phyloP scores from a whole-genome alignment of 2,797 vertebrate species.

The Myripristis murdjan region DNA sequence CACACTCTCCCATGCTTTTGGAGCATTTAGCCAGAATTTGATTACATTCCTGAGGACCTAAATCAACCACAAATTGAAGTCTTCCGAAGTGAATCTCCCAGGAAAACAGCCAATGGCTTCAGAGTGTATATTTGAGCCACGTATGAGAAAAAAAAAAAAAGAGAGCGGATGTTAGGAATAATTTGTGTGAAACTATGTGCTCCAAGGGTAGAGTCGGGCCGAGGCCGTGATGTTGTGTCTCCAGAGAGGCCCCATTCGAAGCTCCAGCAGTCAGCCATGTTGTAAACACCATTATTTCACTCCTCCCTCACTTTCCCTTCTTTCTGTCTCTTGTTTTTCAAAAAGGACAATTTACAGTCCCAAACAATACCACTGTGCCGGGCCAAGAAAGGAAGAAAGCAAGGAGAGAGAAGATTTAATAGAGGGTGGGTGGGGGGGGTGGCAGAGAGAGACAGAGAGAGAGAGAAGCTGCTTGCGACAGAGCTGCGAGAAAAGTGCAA shows the following conservation, averaged over 20 bases:
- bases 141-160: conserved; percentile 53
- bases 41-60: conserved; percentile 62
- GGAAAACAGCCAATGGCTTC: conserved; percentile 41
- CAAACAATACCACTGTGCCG: conserved; percentile 56
- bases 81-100: conserved; percentile 54
- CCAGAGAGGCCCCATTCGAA: conserved; percentile 68
- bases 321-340: conserved; percentile 64
- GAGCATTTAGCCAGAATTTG: conserved; percentile 39
- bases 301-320: conserved; percentile 63
- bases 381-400: conserved; percentile 69
- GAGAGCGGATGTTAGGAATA: conserved; percentile 68
- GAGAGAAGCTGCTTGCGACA: conserved; percentile 4
- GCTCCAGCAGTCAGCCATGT: conserved; percentile 75
- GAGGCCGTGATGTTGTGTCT: conserved; percentile 75
- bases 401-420: conserved; percentile 58
- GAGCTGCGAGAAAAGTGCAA: conserved; percentile 68
- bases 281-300: conserved; percentile 84
- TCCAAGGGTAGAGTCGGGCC: conserved; percentile 37
- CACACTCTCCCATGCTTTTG: conserved; percentile 12
- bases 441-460: conserved; percentile 60
- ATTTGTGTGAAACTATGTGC: conserved; percentile 63
- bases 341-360: conserved; percentile 80
- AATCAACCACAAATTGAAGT: conserved; percentile 62
- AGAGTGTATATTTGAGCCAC: conserved; percentile 44
- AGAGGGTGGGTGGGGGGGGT: conserved; percentile 1